A percentile compares a stretch with the other conserved stretches of the same genome.
Conservation (phyloP, 2,113 vertebrate genomes). For the Colius striatus region DNA sequence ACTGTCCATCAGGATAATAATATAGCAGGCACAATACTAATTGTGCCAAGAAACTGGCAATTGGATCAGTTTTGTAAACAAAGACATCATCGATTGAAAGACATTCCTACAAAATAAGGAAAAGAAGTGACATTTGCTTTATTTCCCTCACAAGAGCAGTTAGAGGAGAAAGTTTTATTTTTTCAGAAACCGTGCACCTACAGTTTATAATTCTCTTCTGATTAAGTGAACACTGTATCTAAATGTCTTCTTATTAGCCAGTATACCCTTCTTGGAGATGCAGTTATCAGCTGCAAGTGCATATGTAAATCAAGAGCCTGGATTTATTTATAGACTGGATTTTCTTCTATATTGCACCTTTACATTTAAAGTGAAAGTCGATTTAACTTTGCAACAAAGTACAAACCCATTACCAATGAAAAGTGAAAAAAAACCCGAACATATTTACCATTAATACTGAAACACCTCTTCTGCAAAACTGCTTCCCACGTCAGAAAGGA, state of each 20-base stretch:
- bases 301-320: neutral
- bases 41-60: neutral
- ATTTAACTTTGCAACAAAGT: neutral
- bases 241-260: neutral
- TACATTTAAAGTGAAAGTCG: neutral
- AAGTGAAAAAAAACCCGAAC: neutral
- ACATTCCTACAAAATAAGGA: neutral
- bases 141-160: neutral
- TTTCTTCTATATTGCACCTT: neutral
- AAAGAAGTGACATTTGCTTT: neutral
- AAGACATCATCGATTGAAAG: neutral
- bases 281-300: neutral
- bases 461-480: slow-evolving; percentile 50
- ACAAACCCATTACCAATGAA: neutral
- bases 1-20: neutral
- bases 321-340: neutral
- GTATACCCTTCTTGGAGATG: neutral
- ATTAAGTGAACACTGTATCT: neutral
- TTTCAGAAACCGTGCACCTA: neutral
- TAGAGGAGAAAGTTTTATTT: neutral
- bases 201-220: neutral
- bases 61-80: neutral
- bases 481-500: slow-evolving; percentile 38
- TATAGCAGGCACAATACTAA: neutral
- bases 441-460: slow-evolving; percentile 74